These are phyloP conservation scores for Apeira syringaria DNA, from an alignment of 2,888 invertebrate genomes.

Conservation along the genomic window DNA sequence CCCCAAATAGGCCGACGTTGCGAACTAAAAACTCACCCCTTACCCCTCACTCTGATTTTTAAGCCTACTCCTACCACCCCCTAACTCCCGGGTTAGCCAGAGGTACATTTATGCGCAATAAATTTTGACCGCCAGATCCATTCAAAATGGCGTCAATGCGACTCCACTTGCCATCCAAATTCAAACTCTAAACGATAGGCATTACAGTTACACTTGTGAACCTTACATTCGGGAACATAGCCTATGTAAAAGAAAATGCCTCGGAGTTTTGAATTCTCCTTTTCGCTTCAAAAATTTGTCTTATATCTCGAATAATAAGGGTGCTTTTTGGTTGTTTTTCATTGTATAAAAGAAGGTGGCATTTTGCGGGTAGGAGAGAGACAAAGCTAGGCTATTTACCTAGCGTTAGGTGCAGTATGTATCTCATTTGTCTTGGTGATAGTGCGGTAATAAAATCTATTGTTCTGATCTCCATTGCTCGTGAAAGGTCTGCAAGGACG, in stretches of 20 bases:
- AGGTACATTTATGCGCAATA: constrained; percentile 84
- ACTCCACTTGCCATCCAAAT: constrained; percentile 36
- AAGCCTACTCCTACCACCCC: constrained; percentile 78
- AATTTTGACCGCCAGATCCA: constrained; percentile 77
- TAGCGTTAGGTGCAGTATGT: constrained; percentile 71
- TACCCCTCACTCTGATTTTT: constrained; percentile 78
- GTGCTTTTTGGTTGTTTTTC: constrained; percentile 44
- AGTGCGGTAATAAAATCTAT: constrained; percentile 69
- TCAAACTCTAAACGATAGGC: constrained; percentile 31
- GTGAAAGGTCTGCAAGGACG: constrained; percentile 27
- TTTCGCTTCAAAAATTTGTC: constrained; percentile 62
- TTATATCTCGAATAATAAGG: constrained; percentile 45
- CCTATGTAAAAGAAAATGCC: constrained; percentile 72
- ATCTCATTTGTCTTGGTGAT: constrained; percentile 78
- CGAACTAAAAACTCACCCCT: constrained; percentile 81
- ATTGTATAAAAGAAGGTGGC: constrained; percentile 68
- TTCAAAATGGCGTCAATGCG: constrained; percentile 65
- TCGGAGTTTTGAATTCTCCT: constrained; percentile 64
- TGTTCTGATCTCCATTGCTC: constrained; percentile 42
- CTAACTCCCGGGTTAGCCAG: constrained; percentile 82
- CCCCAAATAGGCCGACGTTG: constrained; percentile 80
- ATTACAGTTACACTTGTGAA: constrained; percentile 34
- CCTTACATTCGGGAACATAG: constrained; percentile 41
- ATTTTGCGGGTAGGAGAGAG: constrained; percentile 64
- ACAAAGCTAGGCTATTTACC: constrained; percentile 68